These are phyloP conservation scores for Arrhopalites spinosus DNA, from an alignment of 2,888 invertebrate species.

Conservation along the genomic window DNA sequence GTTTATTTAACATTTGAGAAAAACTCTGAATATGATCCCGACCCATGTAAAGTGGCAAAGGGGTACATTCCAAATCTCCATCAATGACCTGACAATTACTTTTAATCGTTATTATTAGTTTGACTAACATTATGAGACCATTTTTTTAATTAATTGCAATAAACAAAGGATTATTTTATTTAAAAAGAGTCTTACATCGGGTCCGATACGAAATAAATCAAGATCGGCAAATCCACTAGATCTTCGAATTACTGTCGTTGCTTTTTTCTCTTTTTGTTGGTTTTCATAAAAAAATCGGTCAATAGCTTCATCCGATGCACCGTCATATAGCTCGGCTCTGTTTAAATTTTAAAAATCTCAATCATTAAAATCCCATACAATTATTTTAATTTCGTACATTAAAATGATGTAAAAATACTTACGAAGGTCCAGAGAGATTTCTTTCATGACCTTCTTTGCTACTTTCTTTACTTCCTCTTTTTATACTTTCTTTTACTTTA, in stretches of 20 bases:
- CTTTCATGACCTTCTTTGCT: neutral
- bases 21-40: constrained; percentile 42
- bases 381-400: no score
- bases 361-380: neutral
- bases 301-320: constrained; percentile 21
- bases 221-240: constrained; percentile 44
- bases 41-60: constrained; percentile 48
- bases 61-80: constrained; percentile 52
- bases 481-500: no score
- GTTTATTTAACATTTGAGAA: constrained; percentile 40
- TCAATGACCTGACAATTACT: constrained; percentile 46
- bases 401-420: no score
- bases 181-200: constrained; percentile 42
- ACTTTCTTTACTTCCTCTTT: neutral
- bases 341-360: neutral
- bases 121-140: neutral
- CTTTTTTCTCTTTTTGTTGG: constrained; percentile 41
- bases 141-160: no score
- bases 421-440: neutral
- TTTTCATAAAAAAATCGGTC: neutral
- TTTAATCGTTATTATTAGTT: neutral
- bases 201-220: constrained; percentile 46
- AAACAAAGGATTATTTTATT: neutral
- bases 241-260: constrained; percentile 40
- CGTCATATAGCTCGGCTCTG: constrained; percentile 14